Percentiles rank a stretch among this genome's conserved stretches.
Evolutionary conservation across 1,140 invertebrate species (phyloP).

Genomic region (Caenorhabditis briggsae): DNA sequence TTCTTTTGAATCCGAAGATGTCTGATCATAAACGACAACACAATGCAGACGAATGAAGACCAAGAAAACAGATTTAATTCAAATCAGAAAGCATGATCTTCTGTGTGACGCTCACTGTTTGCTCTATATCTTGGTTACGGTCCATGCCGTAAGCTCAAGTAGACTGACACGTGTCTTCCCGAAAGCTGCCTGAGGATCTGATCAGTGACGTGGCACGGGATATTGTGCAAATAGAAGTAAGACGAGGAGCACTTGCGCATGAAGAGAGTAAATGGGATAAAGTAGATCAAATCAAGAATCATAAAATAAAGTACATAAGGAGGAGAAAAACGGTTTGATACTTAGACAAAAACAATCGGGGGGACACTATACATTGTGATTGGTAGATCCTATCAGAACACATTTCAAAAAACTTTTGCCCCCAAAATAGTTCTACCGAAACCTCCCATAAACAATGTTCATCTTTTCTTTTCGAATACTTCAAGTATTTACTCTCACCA

Average conservation of each 20-base stretch:
- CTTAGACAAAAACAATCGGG: neutral
- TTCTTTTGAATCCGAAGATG: constrained; percentile 36
- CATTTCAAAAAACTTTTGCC: no score
- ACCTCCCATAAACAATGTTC: no score
- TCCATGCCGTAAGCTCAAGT: constrained; percentile 1
- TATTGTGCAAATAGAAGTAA: constrained; percentile 15
- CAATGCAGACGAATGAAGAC: neutral
- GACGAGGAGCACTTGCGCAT: neutral
- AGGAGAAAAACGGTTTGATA: neutral
- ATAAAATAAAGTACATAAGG: constrained; percentile 23
- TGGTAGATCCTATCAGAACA: no score
- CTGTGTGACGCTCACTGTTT: constrained; percentile 4
- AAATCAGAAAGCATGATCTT: neutral
- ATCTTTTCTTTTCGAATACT: neutral
- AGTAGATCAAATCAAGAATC: constrained; percentile 5
- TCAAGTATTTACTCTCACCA: neutral
- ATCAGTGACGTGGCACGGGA: constrained; percentile 48
- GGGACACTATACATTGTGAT: no score
- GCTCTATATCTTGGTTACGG: constrained; percentile 7
- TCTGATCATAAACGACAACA: constrained; percentile 21
- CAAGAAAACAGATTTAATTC: neutral
- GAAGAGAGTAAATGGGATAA: neutral
- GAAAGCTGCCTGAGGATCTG: constrained; percentile 13
- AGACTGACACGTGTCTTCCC: constrained; percentile 21
- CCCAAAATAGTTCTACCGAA: no score